phyloP scores from a whole-genome alignment of 2,113 vertebrate species.

The Tachycineta bicolor region DNA sequence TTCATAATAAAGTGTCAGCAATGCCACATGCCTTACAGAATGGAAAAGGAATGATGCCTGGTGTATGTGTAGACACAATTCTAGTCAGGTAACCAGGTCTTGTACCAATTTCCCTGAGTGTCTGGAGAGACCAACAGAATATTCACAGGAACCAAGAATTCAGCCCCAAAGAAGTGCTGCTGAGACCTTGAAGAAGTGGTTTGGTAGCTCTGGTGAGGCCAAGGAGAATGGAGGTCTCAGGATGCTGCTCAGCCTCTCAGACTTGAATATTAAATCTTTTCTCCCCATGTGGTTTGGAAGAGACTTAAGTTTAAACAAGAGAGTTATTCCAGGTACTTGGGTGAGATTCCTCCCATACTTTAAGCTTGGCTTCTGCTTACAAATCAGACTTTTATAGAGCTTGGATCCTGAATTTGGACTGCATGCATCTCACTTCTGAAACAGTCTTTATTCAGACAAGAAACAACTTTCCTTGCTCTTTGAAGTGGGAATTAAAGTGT shows the following conservation, averaged over 20 bases:
- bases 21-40: neutral
- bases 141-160: neutral
- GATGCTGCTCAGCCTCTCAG: neutral
- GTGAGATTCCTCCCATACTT: neutral
- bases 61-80: neutral
- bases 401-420: neutral
- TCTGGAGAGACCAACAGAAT: neutral
- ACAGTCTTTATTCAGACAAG: neutral
- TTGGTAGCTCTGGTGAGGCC: neutral
- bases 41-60: neutral
- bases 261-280: neutral
- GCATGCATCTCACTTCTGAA: neutral
- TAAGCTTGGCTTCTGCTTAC: neutral
- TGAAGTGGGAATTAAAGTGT: neutral
- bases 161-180: neutral
- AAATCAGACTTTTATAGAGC: neutral
- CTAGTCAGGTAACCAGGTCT: neutral
- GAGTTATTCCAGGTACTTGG: neutral
- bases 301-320: neutral
- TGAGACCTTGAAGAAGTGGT: neutral
- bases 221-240: neutral
- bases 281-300: neutral
- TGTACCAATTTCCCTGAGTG: neutral
- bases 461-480: neutral
- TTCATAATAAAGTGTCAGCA: neutral